Percentiles rank a stretch among this genome's conserved stretches.
Conservation (phyloP, 2,888 invertebrate genomes). For the Zeuzera pyrina region DNA sequence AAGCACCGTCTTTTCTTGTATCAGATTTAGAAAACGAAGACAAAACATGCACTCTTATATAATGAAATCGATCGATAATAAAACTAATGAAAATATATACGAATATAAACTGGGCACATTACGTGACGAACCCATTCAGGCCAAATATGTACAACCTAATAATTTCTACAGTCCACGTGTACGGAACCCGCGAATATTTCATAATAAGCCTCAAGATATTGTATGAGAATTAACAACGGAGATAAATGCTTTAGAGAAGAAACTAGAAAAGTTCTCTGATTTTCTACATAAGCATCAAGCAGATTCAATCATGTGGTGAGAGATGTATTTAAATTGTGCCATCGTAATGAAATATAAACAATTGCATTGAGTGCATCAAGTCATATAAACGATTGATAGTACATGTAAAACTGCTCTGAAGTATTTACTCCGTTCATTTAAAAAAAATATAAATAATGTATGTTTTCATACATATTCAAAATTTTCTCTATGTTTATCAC, state of each 20-base stretch:
- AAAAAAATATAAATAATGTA: neutral
- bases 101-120: conserved; percentile 39
- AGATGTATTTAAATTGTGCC: no score
- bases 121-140: conserved; percentile 53
- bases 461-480: conserved; percentile 7
- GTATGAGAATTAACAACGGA: conserved; percentile 72
- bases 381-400: no score
- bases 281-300: conserved; percentile 69
- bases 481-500: conserved; percentile 5
- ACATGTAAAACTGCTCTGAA: no score
- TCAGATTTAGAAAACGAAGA: conserved; percentile 70
- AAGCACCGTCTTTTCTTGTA: conserved; percentile 80
- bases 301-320: conserved; percentile 75
- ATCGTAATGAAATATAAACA: no score
- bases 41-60: conserved; percentile 56
- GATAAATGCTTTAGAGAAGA: conserved; percentile 69
- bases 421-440: conserved; percentile 38
- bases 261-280: conserved; percentile 64
- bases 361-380: no score
- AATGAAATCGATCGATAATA: conserved; percentile 48
- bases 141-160: conserved; percentile 62
- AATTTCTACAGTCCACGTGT: conserved; percentile 64
- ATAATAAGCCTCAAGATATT: conserved; percentile 62
- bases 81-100: conserved; percentile 54
- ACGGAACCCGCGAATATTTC: conserved; percentile 58